Evolutionary conservation across 2,888 invertebrate species (phyloP), one percentile per base, ranked within the genome.

Genomic region (Meteorus cinctellus): DNA sequence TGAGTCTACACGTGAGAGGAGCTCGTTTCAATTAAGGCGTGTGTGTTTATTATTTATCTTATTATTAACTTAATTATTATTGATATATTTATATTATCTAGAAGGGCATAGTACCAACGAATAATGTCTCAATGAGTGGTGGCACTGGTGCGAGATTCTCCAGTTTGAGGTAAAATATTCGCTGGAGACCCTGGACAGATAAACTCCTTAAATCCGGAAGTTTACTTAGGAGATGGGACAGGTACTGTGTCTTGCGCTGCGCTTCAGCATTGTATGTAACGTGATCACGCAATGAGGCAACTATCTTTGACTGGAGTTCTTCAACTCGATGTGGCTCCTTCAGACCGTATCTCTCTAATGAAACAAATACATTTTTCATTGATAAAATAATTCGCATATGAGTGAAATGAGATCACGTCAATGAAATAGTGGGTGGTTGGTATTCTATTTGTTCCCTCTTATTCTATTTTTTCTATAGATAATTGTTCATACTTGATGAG

Each of bases 241-340:
- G 97, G 91, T 97, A 98, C 86, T 98, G 97, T 29, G 96, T 95
- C 86, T 97, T 97, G 84, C 95, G 93, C 87, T 96, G 96, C 36
- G 96, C 96, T 85, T 96, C 96, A 34, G 95, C 94, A 89, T 96
- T 96, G 90, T 96, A 96, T 27, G 97, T 98, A 88, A 98, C 97
- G 91, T 99, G 98, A 86, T 99, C 98, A 63, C 98, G 94, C 77
- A 99, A 92, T 77, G 98, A 97, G 79, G 96, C 96, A 84, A 98
- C 97, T 86, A 99, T 96, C 90, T 97, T 98, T 95, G 97, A 97
- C 90, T 99, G 98, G 24, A 98, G 92, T 85, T 96, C 96, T 89
- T 99, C 98, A 82, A 98, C 96, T 84, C 96, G 95, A 87, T 96
- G 95, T 0, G 97, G 96, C 86, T 98, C 97, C 86, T 95, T 95